Evolutionary conservation across 1,140 invertebrate genomes (phyloP), one percentile per base, ranked within the genome.

Genomic region (Drosophila arizonae): DNA sequence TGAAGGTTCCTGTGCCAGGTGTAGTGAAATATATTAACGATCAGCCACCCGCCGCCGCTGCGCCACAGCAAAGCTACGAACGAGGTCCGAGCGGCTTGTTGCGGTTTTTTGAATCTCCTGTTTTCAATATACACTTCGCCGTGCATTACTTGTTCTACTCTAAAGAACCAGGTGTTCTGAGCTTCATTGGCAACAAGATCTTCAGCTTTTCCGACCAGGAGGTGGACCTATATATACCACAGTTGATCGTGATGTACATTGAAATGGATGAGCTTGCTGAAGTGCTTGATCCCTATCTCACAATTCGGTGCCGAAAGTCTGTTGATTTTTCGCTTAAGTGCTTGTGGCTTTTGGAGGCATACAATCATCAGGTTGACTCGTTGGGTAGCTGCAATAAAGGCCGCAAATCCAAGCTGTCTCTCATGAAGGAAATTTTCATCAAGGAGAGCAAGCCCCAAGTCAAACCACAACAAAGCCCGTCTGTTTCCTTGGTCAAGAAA

Each of bases 91-190:
- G 87, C 39, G 91, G 95, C 92, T 93, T 99, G 57, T 93, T 99
- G 65, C 93, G 98, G 77, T 94, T 99, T 78, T 98, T 99, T 90
- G 98, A 99, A 92, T 98, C 98, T 72, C 97, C 97, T 93, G 94
- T 98, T 61, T 99, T 99, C 92, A 97, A 99, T 91, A 98, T 99
- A 95, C 97, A 97, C 66, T 98, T 99, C 94, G 98, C 98, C 24
- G 97, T 99, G 89, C 97, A 96, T 90, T 99, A 99, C 94, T 93
- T 99, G 39, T 99, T 98, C 91, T 98, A 98, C 91, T 98, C 98
- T n/a, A 99, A 99, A 93, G 98, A 99, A 92, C 96, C 97, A 21
- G 98, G 98, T 52, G 98, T 99, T 51, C 97, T 98, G 88, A 97
- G 96, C 79, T 99, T 99, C 92, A 95, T 99, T 91, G 98, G 97